A percentile compares a stretch with the other conserved stretches of the same genome.
Evolutionary conservation across 2,113 vertebrate genomes (phyloP).

Genomic region (Xiphorhynchus elegans): DNA sequence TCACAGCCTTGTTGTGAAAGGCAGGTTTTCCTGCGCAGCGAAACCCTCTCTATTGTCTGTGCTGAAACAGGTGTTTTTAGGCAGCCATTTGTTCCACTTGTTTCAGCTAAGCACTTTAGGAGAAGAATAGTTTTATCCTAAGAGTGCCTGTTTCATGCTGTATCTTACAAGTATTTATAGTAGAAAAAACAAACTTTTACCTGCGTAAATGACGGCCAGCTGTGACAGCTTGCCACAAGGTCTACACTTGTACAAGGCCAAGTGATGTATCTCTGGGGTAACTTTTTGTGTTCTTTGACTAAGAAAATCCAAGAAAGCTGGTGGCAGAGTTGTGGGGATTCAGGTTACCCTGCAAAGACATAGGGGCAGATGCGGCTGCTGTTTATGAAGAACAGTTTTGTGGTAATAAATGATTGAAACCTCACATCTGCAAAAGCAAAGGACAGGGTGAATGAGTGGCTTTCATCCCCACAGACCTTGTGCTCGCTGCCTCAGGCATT

Average conservation of each 20-base stretch:
- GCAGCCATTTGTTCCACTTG: background rate
- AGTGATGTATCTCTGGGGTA: fast-evolving
- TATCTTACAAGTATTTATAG: background rate
- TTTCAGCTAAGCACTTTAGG: background rate
- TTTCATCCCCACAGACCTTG: background rate
- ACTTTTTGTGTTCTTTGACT: background rate
- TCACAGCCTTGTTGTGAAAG: fast-evolving
- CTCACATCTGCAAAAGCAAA: background rate
- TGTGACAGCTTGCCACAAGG: background rate
- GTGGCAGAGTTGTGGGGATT: background rate
- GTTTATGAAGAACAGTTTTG: background rate
- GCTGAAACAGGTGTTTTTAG: background rate
- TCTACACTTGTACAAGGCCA: background rate
- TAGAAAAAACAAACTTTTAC: background rate
- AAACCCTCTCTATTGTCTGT: background rate
- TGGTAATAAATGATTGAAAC: background rate
- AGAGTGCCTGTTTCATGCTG: background rate
- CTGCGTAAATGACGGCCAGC: background rate
- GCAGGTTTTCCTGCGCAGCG: background rate
- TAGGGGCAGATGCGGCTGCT: background rate
- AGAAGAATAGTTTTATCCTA: background rate
- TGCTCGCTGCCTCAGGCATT: background rate
- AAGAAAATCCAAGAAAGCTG: background rate
- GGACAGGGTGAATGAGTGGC: background rate
- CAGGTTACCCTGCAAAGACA: background rate